These are phyloP conservation scores for Sturnus vulgaris DNA, from an alignment of 2,113 vertebrate genomes.

Conservation along the genomic window DNA sequence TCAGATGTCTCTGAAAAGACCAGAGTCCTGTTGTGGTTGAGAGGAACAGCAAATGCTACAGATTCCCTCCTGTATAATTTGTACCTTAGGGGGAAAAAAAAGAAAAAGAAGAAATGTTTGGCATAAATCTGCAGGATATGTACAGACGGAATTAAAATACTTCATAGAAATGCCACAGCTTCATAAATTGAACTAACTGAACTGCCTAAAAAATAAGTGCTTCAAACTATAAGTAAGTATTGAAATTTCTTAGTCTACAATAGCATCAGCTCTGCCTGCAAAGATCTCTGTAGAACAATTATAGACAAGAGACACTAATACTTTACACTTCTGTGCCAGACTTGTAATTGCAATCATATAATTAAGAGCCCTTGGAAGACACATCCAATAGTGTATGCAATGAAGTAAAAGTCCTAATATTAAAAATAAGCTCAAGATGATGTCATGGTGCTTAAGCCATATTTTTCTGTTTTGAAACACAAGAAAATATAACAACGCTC, in stretches of 20 bases:
- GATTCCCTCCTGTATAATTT: neutral
- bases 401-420: neutral
- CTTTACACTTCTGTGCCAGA: neutral
- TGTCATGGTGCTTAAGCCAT: neutral
- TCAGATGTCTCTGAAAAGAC: neutral
- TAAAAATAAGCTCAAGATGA: neutral
- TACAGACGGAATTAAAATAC: neutral
- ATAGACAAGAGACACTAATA: slow-evolving; percentile 1
- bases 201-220: neutral
- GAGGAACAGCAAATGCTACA: neutral
- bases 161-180: neutral
- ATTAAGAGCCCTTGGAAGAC: neutral
- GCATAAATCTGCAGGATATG: neutral
- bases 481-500: neutral
- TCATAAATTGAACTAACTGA: neutral
- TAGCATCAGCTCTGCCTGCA: neutral
- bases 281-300: neutral
- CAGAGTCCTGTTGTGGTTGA: neutral
- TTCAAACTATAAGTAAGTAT: neutral
- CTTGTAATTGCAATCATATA: neutral
- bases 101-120: neutral
- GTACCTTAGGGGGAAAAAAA: neutral
- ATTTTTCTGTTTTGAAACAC: neutral
- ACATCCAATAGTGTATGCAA: neutral
- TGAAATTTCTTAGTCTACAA: neutral